Evolutionary conservation across 2,888 invertebrate species (phyloP), one percentile per base, ranked within the genome.

Genomic region (Cryptophagus acutangulus): DNA sequence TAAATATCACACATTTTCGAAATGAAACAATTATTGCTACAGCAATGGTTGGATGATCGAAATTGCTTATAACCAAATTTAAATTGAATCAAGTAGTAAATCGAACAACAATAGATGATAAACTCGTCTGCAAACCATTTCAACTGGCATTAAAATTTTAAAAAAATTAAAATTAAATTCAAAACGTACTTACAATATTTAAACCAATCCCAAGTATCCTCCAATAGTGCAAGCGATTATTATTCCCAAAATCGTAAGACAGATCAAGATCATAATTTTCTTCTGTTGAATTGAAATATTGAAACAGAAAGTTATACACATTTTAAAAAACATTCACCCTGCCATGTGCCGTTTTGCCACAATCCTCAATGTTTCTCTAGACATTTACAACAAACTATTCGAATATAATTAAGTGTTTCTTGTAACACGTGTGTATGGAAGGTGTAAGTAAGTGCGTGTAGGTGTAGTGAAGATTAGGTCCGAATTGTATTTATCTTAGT

Each of bases 181-280:
- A 26, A 29, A 39, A 36, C 26, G 26, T 38, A 43, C 43, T 41
- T 30, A 47, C 41, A 44, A 34, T 38, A 41, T 49, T 61, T 62
- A 62, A 48, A 61, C 60, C 64, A 78, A 67, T 64, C 79, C 79
- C 61, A 80, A 73, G 67, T 80, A 79, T 64, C 81, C 76, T 62
- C 76, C 81, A 61, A 84, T 75, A 62, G 79, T 80, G 57, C 80
- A 76, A 55, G 84, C 83, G 71, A 87, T 75, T 69, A 87, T 82
- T 74, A 86, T 76, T 71, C 82, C 81, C 75, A 85, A 78, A 73
- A 89, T 80, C 72, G 86, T 79, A 74, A 89, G 81, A 79, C 89
- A 89, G 77, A 88, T 82, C 74, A 87, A 80, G 80, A 90, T 88
- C 83, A 87, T 84, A 75, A 88, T 87, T 82, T 87, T 84, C 87